Evolutionary conservation across 2,888 invertebrate genomes (phyloP).

Genomic region (Bombylius major): DNA sequence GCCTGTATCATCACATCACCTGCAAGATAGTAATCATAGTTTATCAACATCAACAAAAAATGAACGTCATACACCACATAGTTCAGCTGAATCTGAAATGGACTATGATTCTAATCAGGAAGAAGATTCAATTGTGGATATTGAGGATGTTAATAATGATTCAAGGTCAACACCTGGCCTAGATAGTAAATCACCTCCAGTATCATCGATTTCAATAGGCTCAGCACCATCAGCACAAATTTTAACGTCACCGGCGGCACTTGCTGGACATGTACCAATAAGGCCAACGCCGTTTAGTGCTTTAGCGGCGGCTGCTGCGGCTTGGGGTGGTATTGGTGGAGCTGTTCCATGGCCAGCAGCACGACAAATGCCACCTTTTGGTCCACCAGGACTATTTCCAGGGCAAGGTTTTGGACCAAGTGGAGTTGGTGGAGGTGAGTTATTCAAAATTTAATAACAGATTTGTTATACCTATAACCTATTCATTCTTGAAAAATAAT

Average conservation of each 20-base stretch:
- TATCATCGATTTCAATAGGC: slow-evolving; percentile 22
- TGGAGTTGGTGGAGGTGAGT: slow-evolving; percentile 38
- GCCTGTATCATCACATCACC: slow-evolving; percentile 13
- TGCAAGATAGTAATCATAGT: slow-evolving; percentile 19
- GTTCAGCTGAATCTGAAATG: slow-evolving; percentile 35
- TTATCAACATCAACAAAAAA: slow-evolving; percentile 27
- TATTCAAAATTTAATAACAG: not conserved
- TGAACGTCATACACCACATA: slow-evolving; percentile 35
- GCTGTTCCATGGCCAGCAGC: slow-evolving; percentile 44
- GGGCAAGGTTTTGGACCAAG: slow-evolving; percentile 46
- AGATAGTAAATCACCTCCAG: slow-evolving; percentile 29
- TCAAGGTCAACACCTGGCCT: slow-evolving; percentile 35
- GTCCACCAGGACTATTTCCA: slow-evolving; percentile 51
- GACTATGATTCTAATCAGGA: slow-evolving; percentile 35
- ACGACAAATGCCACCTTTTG: slow-evolving; percentile 47
- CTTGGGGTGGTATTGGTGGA: slow-evolving; percentile 47
- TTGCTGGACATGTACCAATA: slow-evolving; percentile 48
- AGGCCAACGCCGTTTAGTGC: slow-evolving; percentile 67
- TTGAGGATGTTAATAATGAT: slow-evolving; percentile 60
- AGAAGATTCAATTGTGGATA: slow-evolving; percentile 60
- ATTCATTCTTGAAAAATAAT: too few species aligned
- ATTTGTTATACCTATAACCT: too few species aligned
- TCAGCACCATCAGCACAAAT: slow-evolving; percentile 22
- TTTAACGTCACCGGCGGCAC: slow-evolving; percentile 31
- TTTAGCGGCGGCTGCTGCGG: slow-evolving; percentile 56